These are phyloP conservation scores for Epinephelus lanceolatus DNA, from an alignment of 2,113 vertebrate species.

Conservation along the genomic window DNA sequence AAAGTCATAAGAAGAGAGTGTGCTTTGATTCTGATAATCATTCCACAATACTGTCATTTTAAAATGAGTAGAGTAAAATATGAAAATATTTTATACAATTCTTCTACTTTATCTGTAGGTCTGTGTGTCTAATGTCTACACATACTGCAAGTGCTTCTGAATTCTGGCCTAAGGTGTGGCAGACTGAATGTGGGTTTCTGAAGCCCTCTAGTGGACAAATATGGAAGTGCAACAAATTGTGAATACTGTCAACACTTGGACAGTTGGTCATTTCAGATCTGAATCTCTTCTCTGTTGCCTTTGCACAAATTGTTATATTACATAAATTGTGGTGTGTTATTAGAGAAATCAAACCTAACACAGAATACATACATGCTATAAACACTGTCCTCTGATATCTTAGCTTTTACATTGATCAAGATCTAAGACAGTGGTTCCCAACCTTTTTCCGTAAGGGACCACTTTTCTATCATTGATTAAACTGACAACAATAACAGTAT, in stretches of 20 bases:
- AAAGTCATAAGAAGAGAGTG: no score
- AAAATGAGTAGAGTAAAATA: no score
- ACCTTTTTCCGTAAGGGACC: no score
- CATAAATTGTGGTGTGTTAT: not conserved
- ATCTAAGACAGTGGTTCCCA: no score
- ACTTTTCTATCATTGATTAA: no score
- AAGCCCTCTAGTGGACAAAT: conserved; percentile 43
- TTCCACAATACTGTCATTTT: no score
- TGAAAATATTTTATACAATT: no score
- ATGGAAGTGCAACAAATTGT: conserved; percentile 2
- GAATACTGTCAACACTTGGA: not conserved
- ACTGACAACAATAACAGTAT: no score
- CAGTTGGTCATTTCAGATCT: not conserved
- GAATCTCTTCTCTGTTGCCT: not conserved
- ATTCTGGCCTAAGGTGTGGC: not conserved
- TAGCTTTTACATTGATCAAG: not conserved
- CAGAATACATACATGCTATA: not conserved
- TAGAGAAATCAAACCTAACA: not conserved
- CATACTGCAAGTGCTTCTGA: not conserved
- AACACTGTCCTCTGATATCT: not conserved
- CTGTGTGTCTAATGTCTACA: no score
- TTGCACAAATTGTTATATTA: not conserved
- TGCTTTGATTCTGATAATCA: no score
- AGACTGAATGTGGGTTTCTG: not conserved
- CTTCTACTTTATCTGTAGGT: no score